Evolutionary conservation across 1,140 invertebrate species (phyloP).

Genomic region (Lucilia sericata): DNA sequence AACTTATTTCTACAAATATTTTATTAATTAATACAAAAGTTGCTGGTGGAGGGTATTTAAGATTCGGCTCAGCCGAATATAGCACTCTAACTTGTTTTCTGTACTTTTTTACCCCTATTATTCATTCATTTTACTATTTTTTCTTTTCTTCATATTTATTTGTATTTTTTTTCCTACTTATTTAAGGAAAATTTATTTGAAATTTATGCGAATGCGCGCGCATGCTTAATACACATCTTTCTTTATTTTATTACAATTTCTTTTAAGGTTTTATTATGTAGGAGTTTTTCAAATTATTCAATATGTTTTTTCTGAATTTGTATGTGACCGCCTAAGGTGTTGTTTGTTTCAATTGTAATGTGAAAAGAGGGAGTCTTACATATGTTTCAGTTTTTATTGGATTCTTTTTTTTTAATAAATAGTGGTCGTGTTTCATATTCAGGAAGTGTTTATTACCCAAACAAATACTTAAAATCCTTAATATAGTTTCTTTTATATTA

Average conservation of each 20-base stretch:
- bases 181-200: conserved; percentile 65
- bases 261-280: conserved; percentile 14
- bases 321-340: conserved; percentile 34
- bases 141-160: conserved; percentile 29
- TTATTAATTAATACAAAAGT: too few relatives aligned
- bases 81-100: too few relatives aligned
- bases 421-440: conserved; percentile 10
- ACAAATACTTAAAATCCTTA: conserved; percentile 50
- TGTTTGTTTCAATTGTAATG: conserved; percentile 7
- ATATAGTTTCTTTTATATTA: conserved; percentile 44
- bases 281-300: not conserved
- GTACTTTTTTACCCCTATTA: conserved; percentile 5
- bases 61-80: too few relatives aligned
- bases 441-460: conserved; percentile 34
- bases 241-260: not conserved
- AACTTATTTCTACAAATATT: too few relatives aligned
- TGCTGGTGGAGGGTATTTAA: too few relatives aligned
- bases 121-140: not conserved
- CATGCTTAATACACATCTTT: conserved; percentile 36
- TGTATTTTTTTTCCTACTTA: conserved; percentile 47
- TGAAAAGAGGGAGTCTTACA: not conserved
- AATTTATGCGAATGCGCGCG: conserved; percentile 59
- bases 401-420: not conserved
- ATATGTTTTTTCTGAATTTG: not conserved
- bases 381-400: not conserved